phyloP scores from a whole-genome alignment of 1,140 invertebrate species.

The Solenopsis invicta region DNA sequence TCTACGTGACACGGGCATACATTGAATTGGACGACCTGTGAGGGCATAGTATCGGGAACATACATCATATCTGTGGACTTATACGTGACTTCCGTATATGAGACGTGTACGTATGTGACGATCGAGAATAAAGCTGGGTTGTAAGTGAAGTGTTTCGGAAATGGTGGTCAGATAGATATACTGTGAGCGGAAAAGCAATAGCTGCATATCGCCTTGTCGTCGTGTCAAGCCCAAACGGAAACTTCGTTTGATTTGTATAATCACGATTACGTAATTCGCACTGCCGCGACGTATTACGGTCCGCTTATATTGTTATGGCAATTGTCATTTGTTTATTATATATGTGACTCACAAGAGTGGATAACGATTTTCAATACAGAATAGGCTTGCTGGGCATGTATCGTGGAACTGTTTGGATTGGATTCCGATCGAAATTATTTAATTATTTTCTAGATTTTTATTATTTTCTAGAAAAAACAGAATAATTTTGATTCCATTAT shows the following conservation, averaged over 20 bases:
- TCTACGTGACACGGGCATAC: constrained; percentile 44
- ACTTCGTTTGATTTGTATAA: constrained; percentile 45
- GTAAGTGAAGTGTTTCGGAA: constrained; percentile 68
- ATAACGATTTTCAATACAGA: too few species aligned
- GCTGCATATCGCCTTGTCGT: constrained; percentile 33
- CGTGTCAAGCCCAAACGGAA: constrained; percentile 14
- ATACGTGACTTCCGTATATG: constrained; percentile 65
- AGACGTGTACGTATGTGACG: constrained; percentile 57
- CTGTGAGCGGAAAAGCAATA: constrained; percentile 40
- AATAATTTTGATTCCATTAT: too few species aligned
- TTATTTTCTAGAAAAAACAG: too few species aligned
- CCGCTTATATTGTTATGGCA: too few species aligned
- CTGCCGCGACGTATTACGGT: not conserved
- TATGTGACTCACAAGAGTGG: too few species aligned
- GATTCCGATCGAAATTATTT: too few species aligned
- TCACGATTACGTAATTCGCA: constrained; percentile 11
- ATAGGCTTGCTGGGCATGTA: too few species aligned
- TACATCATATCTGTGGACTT: constrained; percentile 57
- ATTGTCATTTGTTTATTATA: too few species aligned
- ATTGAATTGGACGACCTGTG: constrained; percentile 52
- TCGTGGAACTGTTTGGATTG: too few species aligned
- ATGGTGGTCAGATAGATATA: constrained; percentile 64
- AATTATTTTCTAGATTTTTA: too few species aligned
- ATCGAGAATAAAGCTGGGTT: constrained; percentile 72
- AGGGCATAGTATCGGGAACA: constrained; percentile 50